Base-by-base conservation (phyloP, 2,113 vertebrate species). In the Zootoca vivipara region DNA sequence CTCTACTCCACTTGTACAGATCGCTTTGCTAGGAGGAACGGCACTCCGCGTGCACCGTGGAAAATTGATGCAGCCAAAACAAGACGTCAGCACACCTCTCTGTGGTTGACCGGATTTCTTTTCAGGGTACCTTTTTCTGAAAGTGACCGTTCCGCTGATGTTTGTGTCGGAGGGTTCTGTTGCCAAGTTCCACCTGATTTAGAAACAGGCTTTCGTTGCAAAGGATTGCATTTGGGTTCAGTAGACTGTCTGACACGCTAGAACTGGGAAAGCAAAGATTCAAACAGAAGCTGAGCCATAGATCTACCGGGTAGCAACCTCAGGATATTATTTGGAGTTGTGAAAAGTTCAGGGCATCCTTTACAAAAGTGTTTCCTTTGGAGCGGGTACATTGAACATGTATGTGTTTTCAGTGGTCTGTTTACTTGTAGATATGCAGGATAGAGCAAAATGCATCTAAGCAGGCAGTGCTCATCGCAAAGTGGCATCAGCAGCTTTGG, bases 1-100 rank as follows among this genome's bases (percentile, higher is more conserved):
- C 89, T 86, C 84, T n/a, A 58, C 78, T 58, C 89, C 62, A 46
- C 89, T 89, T 77, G 84, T 84, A 85, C 40, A 77, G 72, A 86
- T 82, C 62, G 6, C 78, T 52, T 88, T 77, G 87, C 64, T 52
- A 70, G 81, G 5, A 78, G 62, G 62, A 56, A 82, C n/a, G 72
- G 72, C 72, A 77, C 84, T 85, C 69, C 42, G 89, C 62, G 18
- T 75, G 62, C 78, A 82, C 62, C 35, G 9, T 35, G 79, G 78
- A 86, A 84, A 86, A 89, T 82, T 58, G 16, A 82, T 86, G 84
- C 78, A 58, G 78, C 38, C 70, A 86, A 75, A 52, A 86, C 78
- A 86, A 82, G 58, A 81, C 18, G 20, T 89, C 88, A 74, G 72
- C 7, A 38, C 4, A 10, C 75, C 40, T 85, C 15, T n/a, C n/a